Base-by-base conservation (phyloP, 2,797 vertebrate species). In the Allobates femoralis region DNA sequence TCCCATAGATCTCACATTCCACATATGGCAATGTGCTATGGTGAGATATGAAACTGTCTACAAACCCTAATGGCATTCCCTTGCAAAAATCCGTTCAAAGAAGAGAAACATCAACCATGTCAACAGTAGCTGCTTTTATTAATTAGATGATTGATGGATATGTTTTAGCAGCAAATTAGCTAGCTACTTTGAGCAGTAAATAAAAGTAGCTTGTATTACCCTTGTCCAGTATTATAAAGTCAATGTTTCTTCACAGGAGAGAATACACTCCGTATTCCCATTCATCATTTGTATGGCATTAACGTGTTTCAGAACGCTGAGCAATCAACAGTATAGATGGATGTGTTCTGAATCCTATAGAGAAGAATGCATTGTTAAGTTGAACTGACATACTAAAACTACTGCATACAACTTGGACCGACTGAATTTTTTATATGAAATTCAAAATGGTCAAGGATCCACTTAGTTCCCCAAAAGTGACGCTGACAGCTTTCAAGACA, bases 111-210 rank as follows among this genome's bases (percentile, higher is more conserved):
- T 69, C 67, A 69, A 19, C 64, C 7, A 67, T 18, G 30, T 67
- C 64, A 67, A 37, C 67, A 41, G 19, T 23, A 3, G 32, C 34
- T 6, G 19, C 67, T 69, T 37, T 41, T 69, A 69, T 69, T 69
- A 69, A 69, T 69, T 37, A 19, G 21, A 69, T 69, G 67, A 69
- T 69, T 69, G 67, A 69, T 69, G 67, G 67, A 69, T 69, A 69
- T 69, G 32, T 69, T 69, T 69, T 69, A 69, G 67, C 67, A 21
- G 34, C 19, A 69, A 69, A 69, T 69, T 69, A 69, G 32, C 34
- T 34, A 37, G 18, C 67, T 37, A 69, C 21, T 37, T 21, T 41
- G 64, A 37, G 34, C 67, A 21, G 67, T 69, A 69, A 69, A 69
- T 69, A 37, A 41, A 41, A 69, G 67, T 10, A 69, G 67, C 67